Evolutionary conservation across 1,140 invertebrate species (phyloP).

Genomic region (Pseudomyrmex dendroicus): DNA sequence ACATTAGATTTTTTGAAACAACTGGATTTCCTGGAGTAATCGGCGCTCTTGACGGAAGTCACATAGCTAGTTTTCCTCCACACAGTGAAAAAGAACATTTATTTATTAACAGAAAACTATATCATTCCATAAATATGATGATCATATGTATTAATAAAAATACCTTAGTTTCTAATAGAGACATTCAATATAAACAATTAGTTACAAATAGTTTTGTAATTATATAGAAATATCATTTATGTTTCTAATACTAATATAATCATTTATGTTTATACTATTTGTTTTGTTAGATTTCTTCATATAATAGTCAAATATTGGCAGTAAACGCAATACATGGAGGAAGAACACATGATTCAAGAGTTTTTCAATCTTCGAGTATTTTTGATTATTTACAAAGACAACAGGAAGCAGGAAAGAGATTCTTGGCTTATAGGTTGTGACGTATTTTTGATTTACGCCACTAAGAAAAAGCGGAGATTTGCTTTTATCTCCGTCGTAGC

Average conservation of each 20-base stretch:
- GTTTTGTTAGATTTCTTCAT: slow-evolving; percentile 3
- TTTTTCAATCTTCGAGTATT: slow-evolving; percentile 7
- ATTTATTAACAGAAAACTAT: neutral
- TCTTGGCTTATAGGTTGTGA: no score
- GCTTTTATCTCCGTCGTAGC: no score
- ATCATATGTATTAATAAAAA: neutral
- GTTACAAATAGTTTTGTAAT: no score
- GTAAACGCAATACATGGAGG: slow-evolving; percentile 9
- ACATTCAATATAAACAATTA: no score
- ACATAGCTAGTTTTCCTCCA: slow-evolving; percentile 2
- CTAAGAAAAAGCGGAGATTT: no score
- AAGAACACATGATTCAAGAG: slow-evolving; percentile 7
- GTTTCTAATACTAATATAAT: neutral
- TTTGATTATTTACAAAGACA: no score
- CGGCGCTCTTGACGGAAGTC: neutral
- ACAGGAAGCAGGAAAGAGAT: no score
- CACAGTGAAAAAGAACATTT: neutral
- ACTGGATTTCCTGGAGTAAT: slow-evolving; percentile 13
- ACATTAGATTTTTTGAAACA: slow-evolving; percentile 16
- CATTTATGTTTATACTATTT: neutral
- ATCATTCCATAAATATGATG: slow-evolving; percentile 18
- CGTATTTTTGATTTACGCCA: no score
- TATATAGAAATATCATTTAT: no score
- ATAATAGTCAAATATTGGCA: slow-evolving; percentile 13
- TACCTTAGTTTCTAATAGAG: no score